Evolutionary conservation across 2,888 invertebrate genomes (phyloP).

Genomic region (Brachypalpus laphriformis): DNA sequence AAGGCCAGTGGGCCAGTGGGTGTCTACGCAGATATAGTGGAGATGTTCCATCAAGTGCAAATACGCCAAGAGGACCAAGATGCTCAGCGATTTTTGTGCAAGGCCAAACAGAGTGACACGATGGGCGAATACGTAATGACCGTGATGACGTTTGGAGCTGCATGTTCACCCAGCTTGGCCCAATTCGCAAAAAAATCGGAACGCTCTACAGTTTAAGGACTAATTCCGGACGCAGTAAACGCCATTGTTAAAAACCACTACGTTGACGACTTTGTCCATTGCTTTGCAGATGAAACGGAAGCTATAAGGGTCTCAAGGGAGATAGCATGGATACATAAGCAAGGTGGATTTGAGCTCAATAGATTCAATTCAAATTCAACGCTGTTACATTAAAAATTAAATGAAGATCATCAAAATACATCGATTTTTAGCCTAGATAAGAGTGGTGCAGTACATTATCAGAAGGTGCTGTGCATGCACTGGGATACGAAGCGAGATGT

Average conservation of each 20-base stretch:
- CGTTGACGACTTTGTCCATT: slow-evolving; percentile 21
- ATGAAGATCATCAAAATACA: not conserved
- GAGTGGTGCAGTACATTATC: not conserved
- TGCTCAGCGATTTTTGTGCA: slow-evolving; percentile 75
- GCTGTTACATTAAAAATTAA: not conserved
- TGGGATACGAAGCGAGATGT: slow-evolving; percentile 35
- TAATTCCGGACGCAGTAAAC: slow-evolving; percentile 7
- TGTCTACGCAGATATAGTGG: slow-evolving; percentile 78
- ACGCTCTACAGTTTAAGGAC: not conserved
- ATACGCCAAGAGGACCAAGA: slow-evolving; percentile 70
- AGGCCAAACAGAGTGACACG: not conserved
- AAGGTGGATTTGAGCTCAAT: not conserved
- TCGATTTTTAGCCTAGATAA: not conserved
- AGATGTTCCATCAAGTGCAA: no score
- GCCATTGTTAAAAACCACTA: slow-evolving; percentile 37
- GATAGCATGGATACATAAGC: slow-evolving; percentile 2
- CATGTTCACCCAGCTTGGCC: slow-evolving; percentile 61
- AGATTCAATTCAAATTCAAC: slow-evolving; percentile 10
- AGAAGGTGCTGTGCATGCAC: slow-evolving; percentile 56
- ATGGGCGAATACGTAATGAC: slow-evolving; percentile 66
- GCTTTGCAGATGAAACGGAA: slow-evolving; percentile 10
- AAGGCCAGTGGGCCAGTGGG: slow-evolving; percentile 75
- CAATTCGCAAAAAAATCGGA: slow-evolving; percentile 66
- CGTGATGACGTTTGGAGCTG: slow-evolving; percentile 74
- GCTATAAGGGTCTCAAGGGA: slow-evolving; percentile 1